Base-by-base conservation (phyloP, 1,140 invertebrate genomes). In the Conus betulinus region DNA sequence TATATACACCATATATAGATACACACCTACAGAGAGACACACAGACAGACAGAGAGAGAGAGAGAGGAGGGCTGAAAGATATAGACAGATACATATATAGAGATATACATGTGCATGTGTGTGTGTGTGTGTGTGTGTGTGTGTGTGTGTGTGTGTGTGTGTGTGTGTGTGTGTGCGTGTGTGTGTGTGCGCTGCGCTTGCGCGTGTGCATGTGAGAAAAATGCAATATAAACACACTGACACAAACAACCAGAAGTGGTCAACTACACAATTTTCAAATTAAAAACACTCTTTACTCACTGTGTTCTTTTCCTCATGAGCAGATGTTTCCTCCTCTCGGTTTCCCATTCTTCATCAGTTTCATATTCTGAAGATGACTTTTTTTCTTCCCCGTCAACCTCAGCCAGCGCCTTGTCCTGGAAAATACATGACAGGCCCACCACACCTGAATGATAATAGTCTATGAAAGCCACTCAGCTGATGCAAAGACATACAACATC, bases 341-440 rank as follows among this genome's bases (percentile, higher is more conserved):
- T 85, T 78, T 95, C 93, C 94, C 94, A 93, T 90, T 95, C 94
- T 89, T 96, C 95, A 88, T 95, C 95, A 52, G 94, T 93, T 96
- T 96, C 93, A 95, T 96, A 94, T 60, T 95, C 94, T 63, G 92
- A 94, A 11, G 92, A 93, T 51, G 93, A 93, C 25, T 92, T 92
- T 39, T 92, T 90, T 10, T 91, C 76, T 52, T 91, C 88, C 10
- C 92, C 91, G 90, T 97, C 97, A 90, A 97, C 91, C 92, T 97
- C 96, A 91, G 97, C 96, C 93, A 97, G 97, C 90, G 97, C 97
- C 95, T 97, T 96, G 51, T 97, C 97, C 96, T 97, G 85, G 55
- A 91, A 89, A 57, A 5, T 39, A 1, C 39, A 39, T 39, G 39
- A 39, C 39, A 39, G 39, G 39, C 3, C 39, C 39, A 39, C 39